Evolutionary conservation across 2,113 vertebrate genomes (phyloP), one percentile per base, ranked within the genome.

Genomic region (Pelecanoides urinatrix): DNA sequence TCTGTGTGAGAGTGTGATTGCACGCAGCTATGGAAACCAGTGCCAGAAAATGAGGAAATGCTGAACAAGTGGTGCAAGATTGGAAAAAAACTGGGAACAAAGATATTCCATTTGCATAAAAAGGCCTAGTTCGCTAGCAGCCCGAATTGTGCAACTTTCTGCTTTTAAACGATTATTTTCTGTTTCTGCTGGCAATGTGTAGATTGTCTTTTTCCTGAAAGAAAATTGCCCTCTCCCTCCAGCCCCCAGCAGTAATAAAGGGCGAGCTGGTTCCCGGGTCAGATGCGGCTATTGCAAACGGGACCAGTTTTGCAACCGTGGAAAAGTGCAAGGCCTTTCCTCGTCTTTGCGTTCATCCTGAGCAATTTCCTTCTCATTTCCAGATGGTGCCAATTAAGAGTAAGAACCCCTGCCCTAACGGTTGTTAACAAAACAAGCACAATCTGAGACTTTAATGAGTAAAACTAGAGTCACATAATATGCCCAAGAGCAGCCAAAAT

Each of bases 311-410:
- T 91, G 83, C 86, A 97, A 50, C 49, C 29, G 1, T 68, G 85
- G 36, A 74, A 58, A 94, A 95, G 59, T 71, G 56, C 75, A 78
- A 77, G 53, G 63, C 55, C 74, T 95, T 88, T 65, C 90, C 59
- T 52, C 26, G 1, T 86, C 62, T 89, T 42, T 44, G 40, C 6
- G 15, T 62, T 81, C 84, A 88, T 89, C 78, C 88, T 56, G 52
- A 91, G 77, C 47, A 68, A 47, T 90, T 72, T 86, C 87, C 82
- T 81, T 86, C 84, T 90, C 68, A 50, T 92, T 96, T 97, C 96
- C 96, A 96, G 95, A 94, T 97, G 97, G 94, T 93, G 87, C 92
- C 97, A 97, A 94, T 97, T 96, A 97, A 92, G 95, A 97, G 74
- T 78, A 94, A 91, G 95, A 94, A 97, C 93, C 73, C 94, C 94